These are phyloP conservation scores for Lacanobia wlatinum DNA, from an alignment of 2,888 invertebrate genomes.

Conservation along the genomic window DNA sequence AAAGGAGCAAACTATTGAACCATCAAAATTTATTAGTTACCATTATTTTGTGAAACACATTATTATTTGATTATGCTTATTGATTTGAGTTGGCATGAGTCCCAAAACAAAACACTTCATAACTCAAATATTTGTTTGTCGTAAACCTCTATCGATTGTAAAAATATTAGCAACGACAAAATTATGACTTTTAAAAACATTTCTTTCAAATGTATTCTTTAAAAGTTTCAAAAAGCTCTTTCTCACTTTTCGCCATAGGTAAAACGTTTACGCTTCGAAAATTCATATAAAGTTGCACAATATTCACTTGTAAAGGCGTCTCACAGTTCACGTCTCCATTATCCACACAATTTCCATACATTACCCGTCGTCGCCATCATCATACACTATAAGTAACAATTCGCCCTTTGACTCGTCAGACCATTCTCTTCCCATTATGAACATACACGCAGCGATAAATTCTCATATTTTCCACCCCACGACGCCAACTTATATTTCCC, in stretches of 20 bases:
- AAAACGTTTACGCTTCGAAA: constrained; percentile 8
- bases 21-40: not conserved
- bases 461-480: constrained; percentile 74
- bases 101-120: not conserved
- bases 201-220: not conserved
- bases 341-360: constrained; percentile 35
- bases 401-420: constrained; percentile 71
- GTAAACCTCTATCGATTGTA: not conserved
- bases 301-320: not conserved
- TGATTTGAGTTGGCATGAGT: not conserved
- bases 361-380: constrained; percentile 31
- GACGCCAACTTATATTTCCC: constrained; percentile 63
- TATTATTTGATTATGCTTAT: not conserved
- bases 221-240: not conserved
- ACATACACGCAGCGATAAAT: constrained; percentile 74
- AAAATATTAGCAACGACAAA: not conserved
- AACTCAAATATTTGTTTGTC: not conserved
- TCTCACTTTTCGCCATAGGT: not conserved
- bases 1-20: constrained; percentile 15
- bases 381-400: constrained; percentile 47
- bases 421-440: constrained; percentile 77
- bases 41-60: not conserved
- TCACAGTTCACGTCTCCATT: constrained; percentile 18
- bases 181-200: not conserved
- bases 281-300: constrained; percentile 9